Evolutionary conservation across 64 coral and sea anemone species (phyloP).

Genomic region (Hydrozoanthus tunicans): DNA sequence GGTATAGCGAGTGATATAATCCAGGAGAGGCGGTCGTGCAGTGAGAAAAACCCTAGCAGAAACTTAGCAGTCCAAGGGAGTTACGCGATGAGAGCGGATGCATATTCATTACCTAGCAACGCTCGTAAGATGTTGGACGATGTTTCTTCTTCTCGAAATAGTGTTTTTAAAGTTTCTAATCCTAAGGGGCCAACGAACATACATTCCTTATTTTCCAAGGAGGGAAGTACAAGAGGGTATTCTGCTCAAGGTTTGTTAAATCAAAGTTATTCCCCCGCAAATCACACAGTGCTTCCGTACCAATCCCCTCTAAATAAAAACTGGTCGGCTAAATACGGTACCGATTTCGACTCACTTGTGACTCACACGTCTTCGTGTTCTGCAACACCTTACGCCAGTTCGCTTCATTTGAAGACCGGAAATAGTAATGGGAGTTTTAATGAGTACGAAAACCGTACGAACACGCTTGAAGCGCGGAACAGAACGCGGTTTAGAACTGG

Average conservation of each 20-base stretch:
- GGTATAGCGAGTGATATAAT: constrained; percentile 6
- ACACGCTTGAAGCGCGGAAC: not conserved
- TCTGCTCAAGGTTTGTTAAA: not conserved
- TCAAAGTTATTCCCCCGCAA: constrained; percentile 23
- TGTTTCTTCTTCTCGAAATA: not conserved
- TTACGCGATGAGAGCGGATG: not conserved
- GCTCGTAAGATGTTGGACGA: not conserved
- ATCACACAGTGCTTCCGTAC: not conserved
- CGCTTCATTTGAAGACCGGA: constrained; percentile 38
- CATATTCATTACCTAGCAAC: not conserved
- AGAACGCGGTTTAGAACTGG: not conserved
- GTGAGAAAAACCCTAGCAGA: not conserved
- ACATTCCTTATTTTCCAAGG: constrained; percentile 48
- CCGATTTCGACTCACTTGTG: not conserved
- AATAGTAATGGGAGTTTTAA: not conserved
- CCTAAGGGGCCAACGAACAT: constrained; percentile 32
- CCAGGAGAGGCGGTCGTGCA: not conserved
- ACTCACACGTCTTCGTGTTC: constrained; percentile 24
- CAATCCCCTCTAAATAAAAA: not conserved
- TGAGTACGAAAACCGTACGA: not conserved
- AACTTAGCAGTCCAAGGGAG: constrained; percentile 30
- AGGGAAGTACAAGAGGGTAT: not conserved
- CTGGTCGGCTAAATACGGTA: not conserved
- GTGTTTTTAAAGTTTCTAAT: not conserved
- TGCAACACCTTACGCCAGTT: constrained; percentile 19